Percentiles rank a stretch among this genome's conserved stretches.
phyloP scores from a whole-genome alignment of 2,113 vertebrate genomes.

The Catharus minimus region DNA sequence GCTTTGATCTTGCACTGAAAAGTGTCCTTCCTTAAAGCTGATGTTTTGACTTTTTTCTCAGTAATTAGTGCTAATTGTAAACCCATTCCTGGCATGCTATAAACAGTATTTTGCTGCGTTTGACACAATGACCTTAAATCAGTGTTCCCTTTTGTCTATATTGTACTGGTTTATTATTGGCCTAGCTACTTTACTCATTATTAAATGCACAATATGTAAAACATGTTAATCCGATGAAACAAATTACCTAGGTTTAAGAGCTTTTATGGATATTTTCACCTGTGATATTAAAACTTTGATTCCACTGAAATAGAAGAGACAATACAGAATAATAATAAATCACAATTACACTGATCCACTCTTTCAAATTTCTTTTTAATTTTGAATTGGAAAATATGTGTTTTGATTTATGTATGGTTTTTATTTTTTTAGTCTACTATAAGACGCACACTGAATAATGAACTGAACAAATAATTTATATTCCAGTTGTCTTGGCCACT shows the following conservation, averaged over 20 bases:
- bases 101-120: conserved; percentile 76
- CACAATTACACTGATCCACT: not conserved
- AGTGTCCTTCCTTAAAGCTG: conserved; percentile 78
- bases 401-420: not conserved
- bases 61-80: conserved; percentile 84
- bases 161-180: conserved; percentile 77
- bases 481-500: not conserved
- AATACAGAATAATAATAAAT: conserved; percentile 51
- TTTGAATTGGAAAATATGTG: conserved; percentile 21
- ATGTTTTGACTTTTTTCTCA: conserved; percentile 76
- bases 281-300: conserved; percentile 48
- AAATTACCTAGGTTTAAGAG: conserved; percentile 63
- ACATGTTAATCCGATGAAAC: conserved; percentile 58
- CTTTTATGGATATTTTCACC: conserved; percentile 37
- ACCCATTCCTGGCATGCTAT: conserved; percentile 73
- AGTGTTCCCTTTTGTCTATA: conserved; percentile 77
- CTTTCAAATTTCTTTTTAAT: conserved; percentile 17
- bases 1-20: conserved; percentile 83
- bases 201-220: conserved; percentile 69
- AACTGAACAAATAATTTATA: not conserved
- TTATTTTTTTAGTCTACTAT: not conserved
- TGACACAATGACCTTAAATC: conserved; percentile 78
- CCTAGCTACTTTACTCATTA: conserved; percentile 73
- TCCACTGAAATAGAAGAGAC: conserved; percentile 40
- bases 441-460: not conserved